These are phyloP conservation scores for Aphis craccivora DNA, from an alignment of 1,140 invertebrate species.

Conservation along the genomic window DNA sequence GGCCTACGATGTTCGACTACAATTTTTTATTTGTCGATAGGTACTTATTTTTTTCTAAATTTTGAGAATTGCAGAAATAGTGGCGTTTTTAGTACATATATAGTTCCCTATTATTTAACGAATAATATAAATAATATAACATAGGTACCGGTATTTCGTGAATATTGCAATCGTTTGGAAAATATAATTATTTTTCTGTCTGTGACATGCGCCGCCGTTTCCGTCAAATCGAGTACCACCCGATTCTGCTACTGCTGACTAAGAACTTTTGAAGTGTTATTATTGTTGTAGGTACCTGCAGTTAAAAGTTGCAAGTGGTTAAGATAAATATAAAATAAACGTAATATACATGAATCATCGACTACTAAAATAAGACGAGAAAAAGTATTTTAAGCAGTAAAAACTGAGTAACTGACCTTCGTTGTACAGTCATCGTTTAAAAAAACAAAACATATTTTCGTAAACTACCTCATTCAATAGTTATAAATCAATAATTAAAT, in stretches of 20 bases:
- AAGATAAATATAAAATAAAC: background rate
- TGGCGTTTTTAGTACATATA: background rate
- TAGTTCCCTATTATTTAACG: background rate
- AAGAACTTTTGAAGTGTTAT: background rate
- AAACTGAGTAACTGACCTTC: background rate
- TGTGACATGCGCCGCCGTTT: background rate
- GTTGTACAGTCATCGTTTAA: background rate
- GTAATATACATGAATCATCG: background rate
- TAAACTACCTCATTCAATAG: background rate
- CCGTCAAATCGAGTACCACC: background rate
- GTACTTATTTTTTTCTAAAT: background rate
- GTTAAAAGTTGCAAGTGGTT: background rate
- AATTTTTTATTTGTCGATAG: background rate
- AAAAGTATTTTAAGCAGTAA: background rate
- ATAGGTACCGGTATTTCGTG: background rate
- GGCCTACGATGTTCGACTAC: background rate
- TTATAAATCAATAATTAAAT: background rate
- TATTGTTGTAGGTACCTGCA: background rate
- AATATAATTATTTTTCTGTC: background rate
- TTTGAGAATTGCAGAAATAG: background rate
- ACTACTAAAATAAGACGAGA: background rate
- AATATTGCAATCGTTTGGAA: background rate
- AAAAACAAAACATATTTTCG: background rate
- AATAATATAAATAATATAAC: background rate
- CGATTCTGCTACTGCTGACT: background rate